These are phyloP conservation scores for Channa maculata DNA, from an alignment of 2,113 vertebrate genomes.

Conservation along the genomic window DNA sequence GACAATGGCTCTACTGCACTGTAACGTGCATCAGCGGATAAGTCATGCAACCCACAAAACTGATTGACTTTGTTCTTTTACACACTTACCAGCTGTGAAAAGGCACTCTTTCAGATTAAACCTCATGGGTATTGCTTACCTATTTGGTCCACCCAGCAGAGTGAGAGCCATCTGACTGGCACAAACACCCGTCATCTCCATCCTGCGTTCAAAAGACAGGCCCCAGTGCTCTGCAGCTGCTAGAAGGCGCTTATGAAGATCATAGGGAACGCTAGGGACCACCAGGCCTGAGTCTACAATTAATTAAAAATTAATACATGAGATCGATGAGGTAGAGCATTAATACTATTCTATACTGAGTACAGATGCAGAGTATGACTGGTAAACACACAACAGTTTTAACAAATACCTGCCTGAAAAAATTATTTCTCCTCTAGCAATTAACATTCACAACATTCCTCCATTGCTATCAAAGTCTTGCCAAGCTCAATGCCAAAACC, in stretches of 20 bases:
- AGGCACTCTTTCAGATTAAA: background rate
- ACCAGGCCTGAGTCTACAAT: conserved; percentile 92
- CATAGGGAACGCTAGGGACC: conserved; percentile 90
- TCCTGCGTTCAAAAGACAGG: conserved; percentile 88
- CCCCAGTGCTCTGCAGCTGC: conserved; percentile 89
- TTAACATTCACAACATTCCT: conserved; percentile 1
- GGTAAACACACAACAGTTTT: no score
- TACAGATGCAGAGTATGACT: no score
- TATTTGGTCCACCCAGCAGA: conserved; percentile 93
- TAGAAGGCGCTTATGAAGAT: conserved; percentile 91
- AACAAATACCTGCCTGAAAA: background rate
- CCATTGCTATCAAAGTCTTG: background rate
- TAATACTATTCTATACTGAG: background rate
- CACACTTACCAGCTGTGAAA: background rate
- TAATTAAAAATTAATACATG: no score
- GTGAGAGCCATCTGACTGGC: conserved; percentile 95
- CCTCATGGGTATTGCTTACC: conserved; percentile 74
- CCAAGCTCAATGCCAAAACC: background rate
- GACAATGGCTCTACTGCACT: background rate
- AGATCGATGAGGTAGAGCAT: background rate
- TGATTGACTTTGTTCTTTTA: background rate
- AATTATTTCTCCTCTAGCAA: background rate
- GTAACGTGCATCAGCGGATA: background rate
- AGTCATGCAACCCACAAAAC: background rate
- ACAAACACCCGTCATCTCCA: conserved; percentile 93